Conservation (phyloP, 2,888 invertebrate species). For the Julus scandinavius region DNA sequence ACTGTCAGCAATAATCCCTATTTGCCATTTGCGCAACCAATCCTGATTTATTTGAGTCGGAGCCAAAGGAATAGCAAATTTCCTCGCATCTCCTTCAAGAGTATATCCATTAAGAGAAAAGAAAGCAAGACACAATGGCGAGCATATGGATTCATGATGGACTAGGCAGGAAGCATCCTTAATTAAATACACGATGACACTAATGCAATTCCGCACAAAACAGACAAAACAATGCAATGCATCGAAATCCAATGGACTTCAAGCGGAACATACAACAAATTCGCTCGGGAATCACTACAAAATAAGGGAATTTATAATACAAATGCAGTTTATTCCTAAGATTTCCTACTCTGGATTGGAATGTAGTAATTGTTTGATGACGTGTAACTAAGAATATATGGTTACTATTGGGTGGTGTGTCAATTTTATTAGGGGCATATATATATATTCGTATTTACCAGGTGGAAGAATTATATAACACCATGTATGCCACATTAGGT, state of each 20-base stretch:
- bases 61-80: slow-evolving; percentile 31
- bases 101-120: slow-evolving; percentile 19
- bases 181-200: slow-evolving; percentile 36
- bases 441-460: too few species aligned
- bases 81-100: slow-evolving; percentile 26
- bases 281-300: not conserved
- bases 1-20: slow-evolving; percentile 23
- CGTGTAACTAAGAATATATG: too few species aligned
- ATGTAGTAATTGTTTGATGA: too few species aligned
- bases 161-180: slow-evolving; percentile 37
- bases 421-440: too few species aligned
- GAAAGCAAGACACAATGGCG: slow-evolving; percentile 6
- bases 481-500: too few species aligned
- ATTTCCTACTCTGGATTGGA: too few species aligned
- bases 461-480: too few species aligned
- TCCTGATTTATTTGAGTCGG: slow-evolving; percentile 8
- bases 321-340: not conserved
- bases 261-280: not conserved
- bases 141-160: slow-evolving; percentile 10
- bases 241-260: slow-evolving; percentile 25
- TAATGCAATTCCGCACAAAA: slow-evolving; percentile 45
- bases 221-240: slow-evolving; percentile 43
- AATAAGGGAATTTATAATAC: not conserved
- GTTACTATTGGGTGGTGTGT: too few species aligned
- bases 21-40: slow-evolving; percentile 7